Evolutionary conservation across 37 sponge, comb jelly and placozoan species (phyloP), one percentile per base, ranked within the genome.

Genomic region (Dysidea cf. avara): DNA sequence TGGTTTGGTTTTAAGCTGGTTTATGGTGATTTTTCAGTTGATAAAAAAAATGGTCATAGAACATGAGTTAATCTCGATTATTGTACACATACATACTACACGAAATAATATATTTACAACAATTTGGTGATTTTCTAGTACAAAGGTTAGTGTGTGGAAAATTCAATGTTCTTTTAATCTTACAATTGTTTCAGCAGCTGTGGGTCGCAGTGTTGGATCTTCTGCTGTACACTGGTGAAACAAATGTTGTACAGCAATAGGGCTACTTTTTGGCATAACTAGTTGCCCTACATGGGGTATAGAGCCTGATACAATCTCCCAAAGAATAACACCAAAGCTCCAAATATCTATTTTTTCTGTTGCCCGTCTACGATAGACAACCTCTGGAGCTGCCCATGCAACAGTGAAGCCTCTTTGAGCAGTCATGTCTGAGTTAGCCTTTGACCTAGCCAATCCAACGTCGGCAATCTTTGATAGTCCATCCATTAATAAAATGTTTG

Each of bases 331-430:
- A 25, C 95, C 95, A 52, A 86, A 72, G 53, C 92, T 90, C 95
- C 95, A 94, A 25, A 94, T 87, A 75, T 94, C 95, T 22, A 94
- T 89, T 78, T 94, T 94, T 74, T 94, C 95, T 26, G 84, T 89
- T 11, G 95, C 91, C 65, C 95, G 67, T 52, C 55, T 83, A 0
- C 95, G 53, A 47, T 83, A 90, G 26, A 94, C 71, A 31, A 94
- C 95, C 51, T 94, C 95, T n/a, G 95, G 95, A 1, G 95, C 91
- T 13, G 91, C 90, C 95, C 95, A 94, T n/a, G 91, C 91, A 2
- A 80, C 72, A 2, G 88, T 94, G 88, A 72, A 94, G 0, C 92
- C 92, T 25, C 63, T 74, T 85, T 94, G 95, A 25, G 95, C 90
- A 7, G 95, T 94, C 95, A 94, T 94, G 58, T 89, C 85, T n/a